A percentile compares a stretch with the other conserved stretches of the same genome.
These are phyloP conservation scores for Vombatus ursinus DNA, from an alignment of 2,113 vertebrate genomes.

Conservation along the genomic window DNA sequence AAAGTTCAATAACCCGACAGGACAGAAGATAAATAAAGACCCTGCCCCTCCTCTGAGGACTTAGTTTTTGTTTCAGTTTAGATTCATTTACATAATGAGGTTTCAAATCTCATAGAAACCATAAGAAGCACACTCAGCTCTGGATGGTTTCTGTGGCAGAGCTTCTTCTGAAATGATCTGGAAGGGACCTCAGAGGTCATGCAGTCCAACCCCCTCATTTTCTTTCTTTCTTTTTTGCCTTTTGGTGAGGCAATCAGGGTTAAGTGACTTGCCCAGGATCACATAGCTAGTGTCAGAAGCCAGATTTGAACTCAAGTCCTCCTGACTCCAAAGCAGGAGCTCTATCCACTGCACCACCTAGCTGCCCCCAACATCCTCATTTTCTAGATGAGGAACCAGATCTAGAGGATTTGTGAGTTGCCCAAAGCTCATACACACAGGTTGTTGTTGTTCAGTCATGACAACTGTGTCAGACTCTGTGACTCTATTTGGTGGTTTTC, in stretches of 20 bases:
- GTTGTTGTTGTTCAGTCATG: neutral
- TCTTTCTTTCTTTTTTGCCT: neutral
- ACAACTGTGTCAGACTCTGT: neutral
- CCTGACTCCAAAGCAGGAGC: no score
- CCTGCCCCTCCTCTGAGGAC: neutral
- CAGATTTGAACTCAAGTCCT: no score
- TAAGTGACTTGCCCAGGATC: no score
- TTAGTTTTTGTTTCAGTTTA: neutral
- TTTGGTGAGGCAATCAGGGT: no score
- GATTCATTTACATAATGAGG: neutral
- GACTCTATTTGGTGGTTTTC: neutral
- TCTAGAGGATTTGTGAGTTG: neutral
- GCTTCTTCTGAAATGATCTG: neutral
- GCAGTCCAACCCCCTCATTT: neutral
- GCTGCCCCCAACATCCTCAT: neutral
- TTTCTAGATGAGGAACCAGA: neutral
- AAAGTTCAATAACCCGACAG: neutral
- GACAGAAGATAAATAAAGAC: neutral
- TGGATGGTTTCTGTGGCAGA: neutral
- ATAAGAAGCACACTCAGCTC: neutral
- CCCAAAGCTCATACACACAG: neutral
- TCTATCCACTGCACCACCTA: no score
- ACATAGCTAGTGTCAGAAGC: no score
- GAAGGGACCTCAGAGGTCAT: neutral
- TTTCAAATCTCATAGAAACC: neutral